Evolutionary conservation across 2,888 invertebrate genomes (phyloP).

Genomic region (Pyrochroa serraticornis): DNA sequence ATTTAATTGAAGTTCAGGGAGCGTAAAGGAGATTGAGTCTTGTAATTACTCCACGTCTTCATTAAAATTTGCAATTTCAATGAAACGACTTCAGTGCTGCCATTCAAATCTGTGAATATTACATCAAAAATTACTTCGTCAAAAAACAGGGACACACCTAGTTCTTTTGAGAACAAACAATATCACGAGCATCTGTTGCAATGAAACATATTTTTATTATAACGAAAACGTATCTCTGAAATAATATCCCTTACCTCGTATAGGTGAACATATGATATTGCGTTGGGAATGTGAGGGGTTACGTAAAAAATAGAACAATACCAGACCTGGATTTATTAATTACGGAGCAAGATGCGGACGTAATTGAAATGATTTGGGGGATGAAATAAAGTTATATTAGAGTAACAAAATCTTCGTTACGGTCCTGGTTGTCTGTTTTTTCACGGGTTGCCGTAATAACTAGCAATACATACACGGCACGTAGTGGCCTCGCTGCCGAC

Average conservation of each 20-base stretch:
- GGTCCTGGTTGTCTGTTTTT: conserved; percentile 12
- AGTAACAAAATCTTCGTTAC: conserved; percentile 7
- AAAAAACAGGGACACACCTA: background rate
- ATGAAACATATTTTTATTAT: conserved; percentile 1
- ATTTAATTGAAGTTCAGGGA: too few relatives aligned
- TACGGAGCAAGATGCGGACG: background rate
- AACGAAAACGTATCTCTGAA: conserved; percentile 2
- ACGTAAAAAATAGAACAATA: background rate
- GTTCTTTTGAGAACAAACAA: background rate
- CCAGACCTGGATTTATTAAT: conserved; percentile 2
- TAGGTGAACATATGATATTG: background rate
- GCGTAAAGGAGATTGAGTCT: too few relatives aligned
- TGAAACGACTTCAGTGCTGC: too few relatives aligned
- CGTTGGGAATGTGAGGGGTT: background rate
- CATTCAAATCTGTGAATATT: too few relatives aligned
- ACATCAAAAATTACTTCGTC: background rate
- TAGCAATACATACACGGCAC: conserved; percentile 31
- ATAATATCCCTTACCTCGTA: background rate
- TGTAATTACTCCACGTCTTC: too few relatives aligned
- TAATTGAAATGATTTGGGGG: background rate
- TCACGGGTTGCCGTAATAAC: conserved; percentile 23
- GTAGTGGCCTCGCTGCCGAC: conserved; percentile 23
- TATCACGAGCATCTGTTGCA: conserved; percentile 4
- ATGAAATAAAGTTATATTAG: background rate
- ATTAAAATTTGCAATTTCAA: too few relatives aligned